Evolutionary conservation across 2,113 vertebrate species (phyloP).

Genomic region (Tupaia tana): DNA sequence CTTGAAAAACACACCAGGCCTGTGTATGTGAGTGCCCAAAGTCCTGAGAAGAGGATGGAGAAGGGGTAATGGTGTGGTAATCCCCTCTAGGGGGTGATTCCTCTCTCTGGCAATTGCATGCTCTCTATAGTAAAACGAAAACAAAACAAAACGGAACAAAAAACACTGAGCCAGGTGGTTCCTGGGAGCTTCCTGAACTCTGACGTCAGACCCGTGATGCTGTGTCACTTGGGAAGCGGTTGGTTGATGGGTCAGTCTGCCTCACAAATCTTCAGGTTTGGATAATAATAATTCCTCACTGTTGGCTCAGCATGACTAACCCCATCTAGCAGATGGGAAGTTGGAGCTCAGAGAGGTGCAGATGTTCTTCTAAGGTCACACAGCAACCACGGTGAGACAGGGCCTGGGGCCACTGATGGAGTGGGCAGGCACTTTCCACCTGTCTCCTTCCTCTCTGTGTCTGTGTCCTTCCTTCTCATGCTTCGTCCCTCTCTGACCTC

Average conservation of each 20-base stretch:
- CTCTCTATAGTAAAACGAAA: too few relatives aligned
- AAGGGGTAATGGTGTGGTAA: too few relatives aligned
- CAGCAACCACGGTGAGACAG: not conserved
- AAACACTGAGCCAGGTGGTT: not conserved
- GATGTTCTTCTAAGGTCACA: not conserved
- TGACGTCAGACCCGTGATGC: not conserved
- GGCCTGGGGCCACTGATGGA: not conserved
- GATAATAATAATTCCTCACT: rapidly evolving
- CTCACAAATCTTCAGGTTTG: not conserved
- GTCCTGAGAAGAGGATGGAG: too few relatives aligned
- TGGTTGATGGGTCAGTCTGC: too few relatives aligned
- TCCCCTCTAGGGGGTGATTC: too few relatives aligned
- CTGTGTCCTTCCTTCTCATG: rapidly evolving
- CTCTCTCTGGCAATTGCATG: too few relatives aligned
- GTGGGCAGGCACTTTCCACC: too few relatives aligned
- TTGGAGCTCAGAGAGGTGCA: not conserved
- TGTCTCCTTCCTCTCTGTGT: too few relatives aligned
- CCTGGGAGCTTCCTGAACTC: not conserved
- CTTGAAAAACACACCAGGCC: too few relatives aligned
- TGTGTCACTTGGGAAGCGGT: not conserved
- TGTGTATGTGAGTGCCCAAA: too few relatives aligned
- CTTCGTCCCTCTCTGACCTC: not conserved
- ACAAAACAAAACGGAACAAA: too few relatives aligned
- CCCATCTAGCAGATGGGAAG: not conserved
- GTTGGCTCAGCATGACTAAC: rapidly evolving